These are phyloP conservation scores for Stomorhina lunata DNA, from an alignment of 2,888 invertebrate species.

Conservation along the genomic window DNA sequence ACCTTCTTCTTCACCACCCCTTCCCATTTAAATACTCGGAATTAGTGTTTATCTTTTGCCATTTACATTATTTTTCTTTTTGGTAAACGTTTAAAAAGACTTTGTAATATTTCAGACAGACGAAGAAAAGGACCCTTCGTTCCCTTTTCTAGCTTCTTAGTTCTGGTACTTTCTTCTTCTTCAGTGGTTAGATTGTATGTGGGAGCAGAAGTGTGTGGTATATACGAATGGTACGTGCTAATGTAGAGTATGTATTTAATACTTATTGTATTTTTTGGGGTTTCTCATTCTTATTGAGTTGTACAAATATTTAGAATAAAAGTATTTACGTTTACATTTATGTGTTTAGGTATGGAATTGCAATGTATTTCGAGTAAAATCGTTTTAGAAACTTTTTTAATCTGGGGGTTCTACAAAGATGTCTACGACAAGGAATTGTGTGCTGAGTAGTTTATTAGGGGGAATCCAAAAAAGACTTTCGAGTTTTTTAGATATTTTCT, in stretches of 20 bases:
- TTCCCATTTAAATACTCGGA: constrained; percentile 26
- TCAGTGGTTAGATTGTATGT: neutral
- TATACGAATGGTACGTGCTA: neutral
- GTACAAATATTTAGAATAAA: neutral
- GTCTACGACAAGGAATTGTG: too few relatives aligned
- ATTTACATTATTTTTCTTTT: constrained; percentile 1
- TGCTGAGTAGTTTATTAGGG: too few relatives aligned
- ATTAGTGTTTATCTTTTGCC: constrained; percentile 17
- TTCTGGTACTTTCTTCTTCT: too few relatives aligned
- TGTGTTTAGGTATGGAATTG: too few relatives aligned
- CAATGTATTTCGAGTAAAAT: too few relatives aligned
- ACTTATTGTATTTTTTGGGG: neutral
- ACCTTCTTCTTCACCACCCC: too few relatives aligned
- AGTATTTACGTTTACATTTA: neutral
- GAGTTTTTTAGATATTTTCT: too few relatives aligned
- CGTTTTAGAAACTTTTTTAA: too few relatives aligned
- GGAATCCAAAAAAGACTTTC: too few relatives aligned
- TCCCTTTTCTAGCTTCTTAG: too few relatives aligned
- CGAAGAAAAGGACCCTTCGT: constrained; percentile 1
- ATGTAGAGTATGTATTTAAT: neutral
- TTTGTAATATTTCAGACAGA: neutral
- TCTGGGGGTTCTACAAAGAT: too few relatives aligned
- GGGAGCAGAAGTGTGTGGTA: neutral
- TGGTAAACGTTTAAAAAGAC: constrained; percentile 27
- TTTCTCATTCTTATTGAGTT: constrained; percentile 24